These are phyloP conservation scores for Alviniconcha marisindica DNA, from an alignment of 1,140 invertebrate genomes.

Conservation along the genomic window DNA sequence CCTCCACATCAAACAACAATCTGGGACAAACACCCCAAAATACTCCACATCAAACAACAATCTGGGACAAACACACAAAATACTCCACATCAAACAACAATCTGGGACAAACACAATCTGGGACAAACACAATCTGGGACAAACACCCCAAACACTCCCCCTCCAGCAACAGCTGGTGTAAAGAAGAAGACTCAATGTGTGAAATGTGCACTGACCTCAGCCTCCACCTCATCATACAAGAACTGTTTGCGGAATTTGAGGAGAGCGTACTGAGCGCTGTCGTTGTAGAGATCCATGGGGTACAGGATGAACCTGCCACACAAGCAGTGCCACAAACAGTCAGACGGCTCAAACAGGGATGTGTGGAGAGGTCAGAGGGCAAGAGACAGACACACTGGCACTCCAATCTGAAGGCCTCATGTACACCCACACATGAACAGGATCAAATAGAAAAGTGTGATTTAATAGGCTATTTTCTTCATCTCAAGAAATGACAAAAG, in stretches of 20 bases:
- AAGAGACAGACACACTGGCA: not conserved
- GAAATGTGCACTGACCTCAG: slow-evolving; percentile 60
- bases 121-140: not conserved
- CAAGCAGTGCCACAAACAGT: not conserved
- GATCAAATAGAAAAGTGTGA: not conserved
- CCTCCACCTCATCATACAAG: slow-evolving; percentile 92
- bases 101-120: too few species aligned
- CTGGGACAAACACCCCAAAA: not conserved
- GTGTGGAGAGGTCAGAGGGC: not conserved
- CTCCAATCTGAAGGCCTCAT: not conserved
- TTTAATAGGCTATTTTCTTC: not conserved
- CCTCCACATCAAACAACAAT: too few species aligned
- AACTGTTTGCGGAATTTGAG: slow-evolving; percentile 99
- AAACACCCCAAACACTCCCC: not conserved
- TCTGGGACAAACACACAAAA: not conserved
- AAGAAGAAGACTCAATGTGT: not conserved
- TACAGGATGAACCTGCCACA: slow-evolving; percentile 92
- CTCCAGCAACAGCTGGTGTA: too few species aligned
- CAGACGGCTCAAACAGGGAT: not conserved
- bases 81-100: not conserved
- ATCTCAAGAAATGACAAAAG: slow-evolving; percentile 92
- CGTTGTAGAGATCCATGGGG: slow-evolving; percentile 99
- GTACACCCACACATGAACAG: not conserved
- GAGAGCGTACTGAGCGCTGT: slow-evolving; percentile 97
- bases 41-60: not conserved